These are phyloP conservation scores for Crocodylus rhombifer DNA, from an alignment of 2,797 vertebrate genomes.

Conservation along the genomic window DNA sequence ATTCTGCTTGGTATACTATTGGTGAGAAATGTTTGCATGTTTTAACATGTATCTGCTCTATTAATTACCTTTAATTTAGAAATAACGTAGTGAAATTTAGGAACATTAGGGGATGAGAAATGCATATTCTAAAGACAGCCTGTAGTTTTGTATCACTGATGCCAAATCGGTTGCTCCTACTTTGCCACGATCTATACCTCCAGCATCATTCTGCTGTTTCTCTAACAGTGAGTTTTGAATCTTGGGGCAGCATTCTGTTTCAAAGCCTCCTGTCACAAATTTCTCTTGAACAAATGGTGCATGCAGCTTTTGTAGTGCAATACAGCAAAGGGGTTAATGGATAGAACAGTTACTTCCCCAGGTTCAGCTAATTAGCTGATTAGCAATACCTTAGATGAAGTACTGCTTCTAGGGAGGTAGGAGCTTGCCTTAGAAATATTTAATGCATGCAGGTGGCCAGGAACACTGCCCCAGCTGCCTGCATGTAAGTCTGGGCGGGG, in stretches of 20 bases:
- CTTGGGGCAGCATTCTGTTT: neutral
- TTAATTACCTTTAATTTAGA: neutral
- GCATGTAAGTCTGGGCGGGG: too few species aligned
- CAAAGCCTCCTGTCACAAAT: neutral
- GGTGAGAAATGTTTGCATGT: neutral
- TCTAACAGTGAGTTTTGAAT: neutral
- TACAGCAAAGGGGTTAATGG: too few species aligned
- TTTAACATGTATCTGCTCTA: too few species aligned
- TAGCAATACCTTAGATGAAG: too few species aligned
- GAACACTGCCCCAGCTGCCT: too few species aligned
- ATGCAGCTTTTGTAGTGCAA: too few species aligned
- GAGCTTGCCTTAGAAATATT: too few species aligned
- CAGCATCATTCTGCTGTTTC: neutral
- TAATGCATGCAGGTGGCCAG: too few species aligned
- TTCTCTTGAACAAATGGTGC: neutral
- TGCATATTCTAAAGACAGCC: neutral
- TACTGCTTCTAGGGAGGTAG: too few species aligned
- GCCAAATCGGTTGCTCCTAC: neutral
- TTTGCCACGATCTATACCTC: neutral
- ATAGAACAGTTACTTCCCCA: too few species aligned
- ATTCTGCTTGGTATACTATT: too few species aligned
- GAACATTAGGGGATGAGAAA: neutral
- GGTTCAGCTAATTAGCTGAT: too few species aligned
- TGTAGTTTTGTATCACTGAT: neutral
- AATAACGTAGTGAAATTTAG: neutral